phyloP scores from a whole-genome alignment of 2,113 vertebrate species.

The Varanus salvator region DNA sequence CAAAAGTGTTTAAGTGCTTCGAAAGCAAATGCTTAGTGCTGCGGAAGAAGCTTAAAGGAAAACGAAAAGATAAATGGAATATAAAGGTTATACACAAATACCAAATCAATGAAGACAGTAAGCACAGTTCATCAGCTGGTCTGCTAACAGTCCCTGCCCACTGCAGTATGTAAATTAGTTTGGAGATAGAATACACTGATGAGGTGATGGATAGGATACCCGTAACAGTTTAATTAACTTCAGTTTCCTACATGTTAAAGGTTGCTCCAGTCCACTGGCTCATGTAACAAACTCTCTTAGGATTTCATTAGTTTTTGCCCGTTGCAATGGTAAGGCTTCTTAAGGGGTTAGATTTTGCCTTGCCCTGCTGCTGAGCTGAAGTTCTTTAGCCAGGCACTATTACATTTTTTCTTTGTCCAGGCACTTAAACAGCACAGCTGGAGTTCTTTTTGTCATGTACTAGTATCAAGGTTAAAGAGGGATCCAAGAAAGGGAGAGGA shows the following conservation, averaged over 20 bases:
- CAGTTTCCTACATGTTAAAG: conserved; percentile 76
- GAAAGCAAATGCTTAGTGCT: conserved; percentile 68
- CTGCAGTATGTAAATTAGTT: conserved; percentile 76
- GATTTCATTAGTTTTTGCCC: conserved; percentile 70
- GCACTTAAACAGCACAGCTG: conserved; percentile 55
- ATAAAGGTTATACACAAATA: conserved; percentile 77
- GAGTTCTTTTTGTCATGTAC: conserved; percentile 51
- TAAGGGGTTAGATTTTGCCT: conserved; percentile 47
- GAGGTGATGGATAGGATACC: conserved; percentile 76
- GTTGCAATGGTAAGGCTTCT: conserved; percentile 44
- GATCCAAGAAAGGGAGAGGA: conserved; percentile 5
- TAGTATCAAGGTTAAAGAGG: conserved; percentile 56
- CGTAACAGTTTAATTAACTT: conserved; percentile 80
- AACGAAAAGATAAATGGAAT: conserved; percentile 75
- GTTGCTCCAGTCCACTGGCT: conserved; percentile 78
- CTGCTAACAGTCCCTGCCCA: conserved; percentile 66
- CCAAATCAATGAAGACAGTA: conserved; percentile 77
- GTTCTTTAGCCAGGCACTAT: conserved; percentile 58
- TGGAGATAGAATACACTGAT: conserved; percentile 49
- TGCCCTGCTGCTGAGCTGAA: conserved; percentile 37
- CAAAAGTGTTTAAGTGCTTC: conserved; percentile 64
- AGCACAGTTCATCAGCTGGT: conserved; percentile 73
- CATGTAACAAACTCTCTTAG: conserved; percentile 77
- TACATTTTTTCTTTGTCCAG: conserved; percentile 52
- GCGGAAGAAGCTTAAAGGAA: conserved; percentile 65